Conservation (phyloP, 1,140 invertebrate genomes). For the Zaprionus africanus region DNA sequence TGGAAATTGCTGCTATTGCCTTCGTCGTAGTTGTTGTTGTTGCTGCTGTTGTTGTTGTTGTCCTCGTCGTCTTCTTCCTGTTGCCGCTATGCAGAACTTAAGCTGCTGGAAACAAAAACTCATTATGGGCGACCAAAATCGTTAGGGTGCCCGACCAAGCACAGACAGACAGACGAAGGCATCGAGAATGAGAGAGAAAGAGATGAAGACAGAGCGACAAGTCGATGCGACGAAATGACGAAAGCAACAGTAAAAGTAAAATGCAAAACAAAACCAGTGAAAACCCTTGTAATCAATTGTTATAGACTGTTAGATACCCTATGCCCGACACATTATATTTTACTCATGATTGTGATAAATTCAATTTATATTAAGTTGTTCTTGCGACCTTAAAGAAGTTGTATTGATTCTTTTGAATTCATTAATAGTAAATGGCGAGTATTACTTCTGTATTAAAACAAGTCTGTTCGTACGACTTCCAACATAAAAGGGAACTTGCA, state of each 20-base stretch:
- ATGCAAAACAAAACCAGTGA: neutral
- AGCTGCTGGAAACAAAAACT: conserved; percentile 81
- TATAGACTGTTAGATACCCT: neutral
- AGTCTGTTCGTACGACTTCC: too few relatives aligned
- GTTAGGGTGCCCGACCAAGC: conserved; percentile 45
- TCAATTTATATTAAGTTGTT: too few relatives aligned
- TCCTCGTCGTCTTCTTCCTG: conserved; percentile 26
- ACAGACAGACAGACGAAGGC: conserved; percentile 10
- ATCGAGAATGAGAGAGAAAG: conserved; percentile 11
- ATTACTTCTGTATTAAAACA: too few relatives aligned
- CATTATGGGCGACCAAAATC: conserved; percentile 78
- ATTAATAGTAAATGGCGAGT: too few relatives aligned
- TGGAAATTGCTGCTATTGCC: conserved; percentile 64
- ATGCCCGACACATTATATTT: too few relatives aligned
- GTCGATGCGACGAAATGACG: conserved; percentile 4
- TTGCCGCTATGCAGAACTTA: conserved; percentile 60
- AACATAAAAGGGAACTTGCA: too few relatives aligned
- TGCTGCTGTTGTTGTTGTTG: conserved; percentile 33
- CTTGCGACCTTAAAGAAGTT: too few relatives aligned
- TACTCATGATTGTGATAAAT: too few relatives aligned
- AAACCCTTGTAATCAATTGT: neutral
- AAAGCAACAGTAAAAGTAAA: neutral
- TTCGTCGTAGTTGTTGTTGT: neutral
- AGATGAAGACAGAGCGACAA: neutral
- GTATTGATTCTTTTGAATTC: too few relatives aligned